Conservation (phyloP, 2,888 invertebrate species). For the Agrotis segetum region DNA sequence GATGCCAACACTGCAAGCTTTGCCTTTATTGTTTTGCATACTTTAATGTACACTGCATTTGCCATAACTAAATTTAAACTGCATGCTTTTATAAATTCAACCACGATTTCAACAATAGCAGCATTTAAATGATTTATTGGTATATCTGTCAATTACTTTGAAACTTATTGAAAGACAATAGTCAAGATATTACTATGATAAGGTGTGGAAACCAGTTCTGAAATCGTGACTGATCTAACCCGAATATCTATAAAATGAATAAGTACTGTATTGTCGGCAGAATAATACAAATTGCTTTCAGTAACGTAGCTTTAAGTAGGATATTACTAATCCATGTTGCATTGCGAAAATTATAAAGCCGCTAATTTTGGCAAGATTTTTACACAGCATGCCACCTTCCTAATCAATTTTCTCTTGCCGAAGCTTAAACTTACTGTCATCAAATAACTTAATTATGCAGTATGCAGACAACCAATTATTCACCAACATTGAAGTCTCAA, state of each 20-base stretch:
- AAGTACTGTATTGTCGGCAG: conserved; percentile 4
- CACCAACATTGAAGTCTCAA: conserved; percentile 38
- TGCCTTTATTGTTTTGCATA: conserved; percentile 28
- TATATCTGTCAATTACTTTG: conserved; percentile 49
- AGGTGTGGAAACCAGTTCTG: conserved; percentile 47
- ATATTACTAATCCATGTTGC: conserved; percentile 20
- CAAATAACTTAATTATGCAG: neutral
- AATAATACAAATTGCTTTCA: conserved; percentile 38
- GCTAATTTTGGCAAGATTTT: neutral
- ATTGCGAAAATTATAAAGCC: conserved; percentile 20
- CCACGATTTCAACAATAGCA: conserved; percentile 42
- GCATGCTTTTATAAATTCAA: conserved; percentile 18
- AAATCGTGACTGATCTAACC: conserved; percentile 54
- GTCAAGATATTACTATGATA: conserved; percentile 38
- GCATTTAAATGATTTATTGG: conserved; percentile 43
- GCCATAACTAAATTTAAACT: conserved; percentile 1
- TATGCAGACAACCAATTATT: conserved; percentile 28
- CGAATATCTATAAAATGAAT: conserved; percentile 43
- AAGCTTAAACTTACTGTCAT: neutral
- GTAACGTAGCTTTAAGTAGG: neutral
- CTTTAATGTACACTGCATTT: conserved; percentile 12
- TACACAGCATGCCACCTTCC: neutral
- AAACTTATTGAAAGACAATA: conserved; percentile 51
- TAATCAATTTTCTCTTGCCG: neutral
- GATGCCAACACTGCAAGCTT: conserved; percentile 14